Base-by-base conservation (phyloP, 2,888 invertebrate genomes). In the Chalcosyrphus nemorum region DNA sequence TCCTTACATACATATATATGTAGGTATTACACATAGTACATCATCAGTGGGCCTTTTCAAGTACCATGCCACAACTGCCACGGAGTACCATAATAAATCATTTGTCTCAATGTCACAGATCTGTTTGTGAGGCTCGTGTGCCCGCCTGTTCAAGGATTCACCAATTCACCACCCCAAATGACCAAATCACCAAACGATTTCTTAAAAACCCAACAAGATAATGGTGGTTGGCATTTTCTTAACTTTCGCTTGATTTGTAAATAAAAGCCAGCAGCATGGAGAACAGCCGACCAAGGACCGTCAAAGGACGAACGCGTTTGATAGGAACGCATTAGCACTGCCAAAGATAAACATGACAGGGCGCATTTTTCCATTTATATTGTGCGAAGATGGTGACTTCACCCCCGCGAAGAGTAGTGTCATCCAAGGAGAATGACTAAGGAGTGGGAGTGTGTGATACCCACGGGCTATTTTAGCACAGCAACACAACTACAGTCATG, bases 311-410 rank as follows among this genome's bases (percentile, higher is more conserved):
- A 70, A 29, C 84, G 74, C 78, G 68, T 74, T 84, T 78, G 77
- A 84, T 84, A 70, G 84, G 78, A 84, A 78, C 63, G 68, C 84
- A 84, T 84, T 84, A 84, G 84, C 77, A 84, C 56, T 78, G 78
- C 78, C 78, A 74, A 70, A 78, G 84, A 84, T 84, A 86, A 86
- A 82, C 86, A 86, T 86, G 77, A 86, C 86, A 86, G 78, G 65
- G 63, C 70, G 70, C 77, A 74, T 82, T 86, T 75, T 82, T 70
- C 81, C 86, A 86, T 86, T 86, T 81, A 86, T 81, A 77, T 86
- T 76, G 75, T 84, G 63, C 54, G 65, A 56, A 57, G 77, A n/a
- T 71, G 68, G 32, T 52, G 45, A 50, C 61, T 68, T 72, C 21
- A 43, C 41, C 47, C 61, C 72, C 13, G n/a, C 38, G 15, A 15